Percentiles rank a stretch among this genome's conserved stretches.
These are phyloP conservation scores for Malthinus flaveolus DNA, from an alignment of 2,888 invertebrate genomes.

Conservation along the genomic window DNA sequence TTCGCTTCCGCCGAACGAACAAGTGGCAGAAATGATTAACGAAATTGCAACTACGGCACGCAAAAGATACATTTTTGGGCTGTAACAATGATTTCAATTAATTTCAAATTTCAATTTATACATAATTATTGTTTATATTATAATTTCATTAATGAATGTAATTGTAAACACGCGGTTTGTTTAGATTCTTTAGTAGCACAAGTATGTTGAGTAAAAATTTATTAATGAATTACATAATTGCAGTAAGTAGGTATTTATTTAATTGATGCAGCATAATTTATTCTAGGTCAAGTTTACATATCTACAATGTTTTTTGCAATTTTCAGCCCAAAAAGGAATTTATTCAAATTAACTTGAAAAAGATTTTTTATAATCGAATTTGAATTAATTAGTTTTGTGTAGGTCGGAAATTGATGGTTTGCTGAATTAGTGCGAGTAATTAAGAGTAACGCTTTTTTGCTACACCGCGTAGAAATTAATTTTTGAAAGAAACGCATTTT, in stretches of 20 bases:
- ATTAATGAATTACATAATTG: constrained; percentile 1
- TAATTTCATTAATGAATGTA: no score
- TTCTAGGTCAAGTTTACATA: constrained; percentile 15
- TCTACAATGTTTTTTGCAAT: constrained; percentile 7
- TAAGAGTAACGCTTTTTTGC: no score
- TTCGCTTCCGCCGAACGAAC: constrained; percentile 60
- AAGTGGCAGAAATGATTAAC: constrained; percentile 12
- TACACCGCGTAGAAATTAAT: no score
- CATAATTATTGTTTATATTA: neutral
- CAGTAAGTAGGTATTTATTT: no score
- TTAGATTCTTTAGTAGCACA: neutral
- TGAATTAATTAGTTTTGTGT: no score
- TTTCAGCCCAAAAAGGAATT: neutral
- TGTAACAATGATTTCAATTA: neutral
- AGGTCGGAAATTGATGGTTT: no score
- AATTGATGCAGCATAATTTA: neutral
- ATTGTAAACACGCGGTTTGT: constrained; percentile 4
- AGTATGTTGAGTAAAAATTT: neutral
- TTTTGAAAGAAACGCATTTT: no score
- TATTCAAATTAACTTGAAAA: no score
- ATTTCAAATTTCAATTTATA: neutral
- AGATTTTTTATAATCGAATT: no score
- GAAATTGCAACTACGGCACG: constrained; percentile 7
- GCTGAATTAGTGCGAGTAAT: no score
- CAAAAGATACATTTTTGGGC: constrained; percentile 15